Conservation (phyloP, 2,113 vertebrate genomes). For the Alethe castanea region DNA sequence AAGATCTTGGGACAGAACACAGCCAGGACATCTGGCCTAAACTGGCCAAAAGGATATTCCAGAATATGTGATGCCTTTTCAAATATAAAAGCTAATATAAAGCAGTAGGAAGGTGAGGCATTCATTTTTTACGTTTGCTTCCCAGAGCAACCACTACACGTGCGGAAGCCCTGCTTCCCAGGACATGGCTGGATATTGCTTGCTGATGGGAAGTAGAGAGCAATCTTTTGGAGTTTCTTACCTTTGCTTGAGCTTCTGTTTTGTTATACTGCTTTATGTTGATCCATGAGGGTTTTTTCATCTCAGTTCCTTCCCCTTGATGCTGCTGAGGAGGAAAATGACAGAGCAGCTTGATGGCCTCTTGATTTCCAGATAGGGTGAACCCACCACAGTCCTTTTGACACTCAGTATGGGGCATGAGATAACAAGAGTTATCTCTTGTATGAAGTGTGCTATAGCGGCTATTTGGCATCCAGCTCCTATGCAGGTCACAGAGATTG, state of each 20-base stretch:
- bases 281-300: background rate
- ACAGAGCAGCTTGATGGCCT: background rate
- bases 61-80: rapidly evolving
- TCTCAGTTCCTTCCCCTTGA: background rate
- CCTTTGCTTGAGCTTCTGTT: background rate
- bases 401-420: background rate
- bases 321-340: background rate
- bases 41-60: background rate
- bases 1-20: background rate
- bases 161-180: background rate
- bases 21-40: background rate
- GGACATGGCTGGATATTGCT: background rate
- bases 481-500: background rate
- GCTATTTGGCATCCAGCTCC: background rate
- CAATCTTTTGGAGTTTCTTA: background rate
- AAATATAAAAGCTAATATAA: background rate
- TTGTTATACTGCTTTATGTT: background rate
- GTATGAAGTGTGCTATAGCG: background rate
- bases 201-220: background rate
- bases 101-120: background rate
- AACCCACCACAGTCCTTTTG: background rate
- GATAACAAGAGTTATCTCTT: background rate
- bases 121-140: background rate
- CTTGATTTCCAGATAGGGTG: background rate
- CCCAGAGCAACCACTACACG: background rate